phyloP scores from a whole-genome alignment of 2,888 invertebrate genomes.

The Xanthia togata region DNA sequence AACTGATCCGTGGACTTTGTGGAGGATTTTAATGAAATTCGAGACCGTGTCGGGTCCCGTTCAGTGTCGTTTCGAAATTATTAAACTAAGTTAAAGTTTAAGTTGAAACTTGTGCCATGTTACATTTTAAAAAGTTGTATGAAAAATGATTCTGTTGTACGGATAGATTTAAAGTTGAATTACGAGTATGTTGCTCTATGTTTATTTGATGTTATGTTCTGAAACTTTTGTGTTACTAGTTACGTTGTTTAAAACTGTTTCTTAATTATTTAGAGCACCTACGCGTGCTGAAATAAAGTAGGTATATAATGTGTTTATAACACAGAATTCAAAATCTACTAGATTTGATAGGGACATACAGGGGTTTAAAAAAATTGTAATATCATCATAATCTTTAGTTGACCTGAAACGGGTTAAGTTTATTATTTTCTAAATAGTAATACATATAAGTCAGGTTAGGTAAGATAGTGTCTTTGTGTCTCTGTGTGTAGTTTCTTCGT shows the following conservation, averaged over 20 bases:
- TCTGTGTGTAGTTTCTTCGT: too few relatives aligned
- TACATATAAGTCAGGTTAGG: neutral
- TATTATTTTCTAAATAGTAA: too few relatives aligned
- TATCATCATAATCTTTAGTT: neutral
- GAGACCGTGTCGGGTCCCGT: slow-evolving; percentile 41
- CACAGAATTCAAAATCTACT: neutral
- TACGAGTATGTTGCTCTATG: slow-evolving; percentile 23
- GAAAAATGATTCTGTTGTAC: slow-evolving; percentile 58
- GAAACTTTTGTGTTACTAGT: slow-evolving; percentile 11
- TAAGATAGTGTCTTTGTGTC: neutral
- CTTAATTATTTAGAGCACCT: slow-evolving; percentile 2
- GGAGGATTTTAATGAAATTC: slow-evolving; percentile 64
- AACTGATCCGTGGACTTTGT: slow-evolving; percentile 55
- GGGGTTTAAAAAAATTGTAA: neutral
- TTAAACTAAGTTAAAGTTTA: slow-evolving; percentile 62
- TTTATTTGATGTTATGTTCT: slow-evolving; percentile 38
- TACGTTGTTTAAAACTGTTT: neutral
- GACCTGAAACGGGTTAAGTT: neutral
- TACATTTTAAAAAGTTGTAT: slow-evolving; percentile 58
- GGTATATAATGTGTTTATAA: neutral
- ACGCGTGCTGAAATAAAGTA: neutral
- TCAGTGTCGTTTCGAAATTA: slow-evolving; percentile 64
- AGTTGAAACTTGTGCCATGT: slow-evolving; percentile 56
- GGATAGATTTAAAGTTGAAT: slow-evolving; percentile 53
- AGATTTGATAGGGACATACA: neutral